Base-by-base conservation (phyloP, 2,113 vertebrate species). In the Panthera leo region DNA sequence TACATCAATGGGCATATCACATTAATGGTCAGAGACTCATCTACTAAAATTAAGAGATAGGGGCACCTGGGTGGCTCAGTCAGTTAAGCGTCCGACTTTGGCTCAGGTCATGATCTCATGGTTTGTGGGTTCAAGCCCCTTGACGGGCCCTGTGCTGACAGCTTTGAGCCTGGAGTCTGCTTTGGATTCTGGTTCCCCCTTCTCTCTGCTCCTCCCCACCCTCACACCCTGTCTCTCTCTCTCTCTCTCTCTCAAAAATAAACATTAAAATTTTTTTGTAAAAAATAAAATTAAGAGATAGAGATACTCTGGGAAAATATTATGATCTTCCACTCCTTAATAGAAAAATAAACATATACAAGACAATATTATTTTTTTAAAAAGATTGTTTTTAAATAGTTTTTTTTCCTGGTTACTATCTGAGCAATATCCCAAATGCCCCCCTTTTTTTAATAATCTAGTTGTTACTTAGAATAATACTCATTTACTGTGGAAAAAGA, bases 291-390 rank as follows among this genome's bases (percentile, higher is more conserved):
- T 21, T 7, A 58, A 61, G 55, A 58, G 0, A 65, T 4, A 76
- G 29, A 89, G 45, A 78, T 42, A 88, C 4, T 70, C 39, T 80
- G 16, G 25, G n/a, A 85, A 97, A 93, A 89, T 31, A 53, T 31
- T 65, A 95, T 31, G 2, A 80, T 84, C 18, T 78, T 78, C 70
- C 71, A 58, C 9, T 42, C 82, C 85, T 95, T 94, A 91, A 75
- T 21, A 85, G 67, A 96, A 90, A 75, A 70, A 87, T 29, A 79
- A 86, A 93, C 19, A 90, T 51, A 78, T n/a, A n/a, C 79, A 68
- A 42, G 13, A 19, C 9, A 90, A 34, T 67, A 61, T 61, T 61
- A 8, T 61, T 61, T 61, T 23, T 23, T 61, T 23, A 9, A 23
- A 61, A 61, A 61, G 5, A 63, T 39, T 36, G 58, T 79, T 82